Conservation (phyloP, 2,888 invertebrate species). For the Eulithis testata region DNA sequence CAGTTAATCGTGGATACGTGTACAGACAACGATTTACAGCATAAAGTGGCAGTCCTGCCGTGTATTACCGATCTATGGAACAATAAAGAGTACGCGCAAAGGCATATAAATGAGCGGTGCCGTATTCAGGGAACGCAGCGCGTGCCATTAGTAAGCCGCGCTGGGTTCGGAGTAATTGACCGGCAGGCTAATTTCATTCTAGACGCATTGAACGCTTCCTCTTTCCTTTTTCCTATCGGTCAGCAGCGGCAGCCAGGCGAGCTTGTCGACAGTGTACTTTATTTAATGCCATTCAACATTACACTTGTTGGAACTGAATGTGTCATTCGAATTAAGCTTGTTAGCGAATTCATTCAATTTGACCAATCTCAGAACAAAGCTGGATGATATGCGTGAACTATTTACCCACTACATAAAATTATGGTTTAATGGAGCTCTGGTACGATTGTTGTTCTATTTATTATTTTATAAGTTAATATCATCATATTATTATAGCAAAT, state of each 20-base stretch:
- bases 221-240: constrained; percentile 85
- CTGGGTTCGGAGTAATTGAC: constrained; percentile 81
- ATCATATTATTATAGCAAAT: too few relatives aligned
- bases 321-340: constrained; percentile 17
- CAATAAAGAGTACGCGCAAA: constrained; percentile 77
- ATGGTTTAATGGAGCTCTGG: too few relatives aligned
- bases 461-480: too few relatives aligned
- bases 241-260: constrained; percentile 71
- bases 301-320: constrained; percentile 16
- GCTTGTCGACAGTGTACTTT: constrained; percentile 50
- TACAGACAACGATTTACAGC: constrained; percentile 83
- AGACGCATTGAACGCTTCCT: constrained; percentile 81
- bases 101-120: constrained; percentile 79
- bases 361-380: not conserved
- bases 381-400: not conserved
- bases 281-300: constrained; percentile 21
- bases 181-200: constrained; percentile 82
- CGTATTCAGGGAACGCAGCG: constrained; percentile 76
- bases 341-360: constrained; percentile 9
- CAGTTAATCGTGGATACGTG: constrained; percentile 82
- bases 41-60: constrained; percentile 82
- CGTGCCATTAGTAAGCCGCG: constrained; percentile 78
- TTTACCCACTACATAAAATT: not conserved
- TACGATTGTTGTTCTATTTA: too few relatives aligned
- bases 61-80: constrained; percentile 84